phyloP scores from a whole-genome alignment of 2,797 vertebrate genomes.

The Siniperca obscura region DNA sequence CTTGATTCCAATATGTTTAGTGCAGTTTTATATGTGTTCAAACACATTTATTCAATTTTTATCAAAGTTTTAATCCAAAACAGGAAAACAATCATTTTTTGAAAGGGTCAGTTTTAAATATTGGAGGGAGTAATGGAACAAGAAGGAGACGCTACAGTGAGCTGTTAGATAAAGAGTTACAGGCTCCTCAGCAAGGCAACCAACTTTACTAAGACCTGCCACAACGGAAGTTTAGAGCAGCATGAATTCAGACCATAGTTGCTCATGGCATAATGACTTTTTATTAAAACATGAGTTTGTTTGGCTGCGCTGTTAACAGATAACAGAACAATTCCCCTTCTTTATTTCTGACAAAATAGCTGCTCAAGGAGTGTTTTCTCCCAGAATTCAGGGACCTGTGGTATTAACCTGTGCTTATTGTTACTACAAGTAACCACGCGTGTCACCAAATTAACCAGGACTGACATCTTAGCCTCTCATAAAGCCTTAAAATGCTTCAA shows the following conservation, averaged over 20 bases:
- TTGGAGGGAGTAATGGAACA: background rate
- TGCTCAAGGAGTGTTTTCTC: background rate
- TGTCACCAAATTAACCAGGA: background rate
- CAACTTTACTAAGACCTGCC: background rate
- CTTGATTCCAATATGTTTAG: background rate
- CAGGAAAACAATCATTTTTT: background rate
- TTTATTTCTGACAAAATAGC: background rate
- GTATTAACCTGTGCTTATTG: background rate
- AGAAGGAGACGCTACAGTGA: background rate
- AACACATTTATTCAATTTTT: background rate
- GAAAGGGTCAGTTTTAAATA: background rate
- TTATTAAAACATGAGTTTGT: slow-evolving; percentile 22
- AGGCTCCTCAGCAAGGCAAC: slow-evolving; percentile 9
- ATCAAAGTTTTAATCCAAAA: background rate
- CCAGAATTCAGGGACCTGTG: background rate
- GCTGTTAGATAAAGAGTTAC: too few species aligned
- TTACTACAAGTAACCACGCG: background rate
- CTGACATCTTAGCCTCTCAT: too few species aligned
- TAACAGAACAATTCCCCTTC: background rate
- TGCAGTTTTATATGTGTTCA: background rate
- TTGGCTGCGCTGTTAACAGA: background rate
- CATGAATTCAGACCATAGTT: background rate
- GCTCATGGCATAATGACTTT: background rate
- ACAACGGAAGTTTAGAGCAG: background rate
- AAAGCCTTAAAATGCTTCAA: background rate